Evolutionary conservation across 2,113 vertebrate genomes (phyloP).

Genomic region (Alexandromys fortis): DNA sequence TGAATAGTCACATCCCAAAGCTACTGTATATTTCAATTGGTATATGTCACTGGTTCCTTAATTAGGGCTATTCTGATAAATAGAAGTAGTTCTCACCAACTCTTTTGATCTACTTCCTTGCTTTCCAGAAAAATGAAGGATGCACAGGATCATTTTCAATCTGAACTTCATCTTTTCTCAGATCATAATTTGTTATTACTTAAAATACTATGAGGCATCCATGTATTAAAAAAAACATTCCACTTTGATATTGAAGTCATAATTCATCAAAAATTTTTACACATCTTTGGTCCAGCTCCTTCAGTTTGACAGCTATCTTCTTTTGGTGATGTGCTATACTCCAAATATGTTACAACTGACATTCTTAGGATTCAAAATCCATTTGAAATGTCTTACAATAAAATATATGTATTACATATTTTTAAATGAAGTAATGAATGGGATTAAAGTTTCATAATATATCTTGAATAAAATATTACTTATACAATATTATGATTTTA

Average conservation of each 20-base stretch:
- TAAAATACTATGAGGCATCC: neutral
- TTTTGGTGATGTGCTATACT: neutral
- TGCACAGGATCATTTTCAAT: neutral
- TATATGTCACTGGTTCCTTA: neutral
- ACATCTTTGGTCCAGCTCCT: neutral
- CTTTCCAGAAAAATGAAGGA: neutral
- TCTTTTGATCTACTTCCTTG: neutral
- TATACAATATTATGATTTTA: neutral
- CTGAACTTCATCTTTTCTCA: slow-evolving; percentile 12
- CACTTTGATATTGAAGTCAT: neutral
- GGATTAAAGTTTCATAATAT: neutral
- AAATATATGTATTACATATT: neutral
- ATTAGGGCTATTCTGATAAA: neutral
- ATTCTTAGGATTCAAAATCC: neutral
- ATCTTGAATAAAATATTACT: neutral
- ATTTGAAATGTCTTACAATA: neutral
- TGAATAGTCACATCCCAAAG: neutral
- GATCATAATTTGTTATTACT: neutral
- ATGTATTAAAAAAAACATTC: neutral
- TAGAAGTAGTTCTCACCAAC: neutral
- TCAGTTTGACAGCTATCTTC: neutral
- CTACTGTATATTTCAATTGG: neutral
- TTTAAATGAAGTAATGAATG: neutral
- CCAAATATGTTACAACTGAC: neutral
- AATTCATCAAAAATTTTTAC: neutral